phyloP scores from a whole-genome alignment of 2,113 vertebrate genomes.

The Amia ocellicauda region DNA sequence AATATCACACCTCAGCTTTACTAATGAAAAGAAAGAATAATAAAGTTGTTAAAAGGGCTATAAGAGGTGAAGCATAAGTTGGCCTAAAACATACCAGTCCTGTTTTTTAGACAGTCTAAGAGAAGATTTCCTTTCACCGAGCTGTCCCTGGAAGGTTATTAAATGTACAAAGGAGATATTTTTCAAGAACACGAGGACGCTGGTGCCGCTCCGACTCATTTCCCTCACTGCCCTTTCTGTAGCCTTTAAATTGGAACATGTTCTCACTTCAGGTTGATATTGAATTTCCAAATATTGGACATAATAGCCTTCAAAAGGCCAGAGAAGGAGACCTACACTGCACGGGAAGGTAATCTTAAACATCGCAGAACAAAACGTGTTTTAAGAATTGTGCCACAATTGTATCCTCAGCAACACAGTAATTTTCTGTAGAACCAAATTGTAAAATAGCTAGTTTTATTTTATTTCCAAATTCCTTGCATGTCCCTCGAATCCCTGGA shows the following conservation, averaged over 20 bases:
- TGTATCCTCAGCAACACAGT: no score
- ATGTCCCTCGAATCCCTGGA: conserved; percentile 8
- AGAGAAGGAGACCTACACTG: conserved; percentile 4
- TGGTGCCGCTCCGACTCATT: conserved; percentile 23
- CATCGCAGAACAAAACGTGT: no score
- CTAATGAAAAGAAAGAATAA: no score
- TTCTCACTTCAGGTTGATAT: conserved; percentile 10
- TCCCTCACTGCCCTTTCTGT: conserved; percentile 29
- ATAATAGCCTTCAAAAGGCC: conserved; percentile 25
- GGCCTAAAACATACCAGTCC: conserved; percentile 27
- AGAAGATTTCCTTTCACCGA: conserved; percentile 1
- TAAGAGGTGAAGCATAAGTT: conserved; percentile 37
- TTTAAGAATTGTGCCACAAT: no score
- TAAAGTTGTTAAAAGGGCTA: conserved; percentile 27
- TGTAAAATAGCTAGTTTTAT: no score
- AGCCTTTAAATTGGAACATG: conserved; percentile 23
- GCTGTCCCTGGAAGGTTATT: conserved; percentile 27
- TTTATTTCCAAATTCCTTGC: no score
- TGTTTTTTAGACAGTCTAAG: conserved; percentile 30
- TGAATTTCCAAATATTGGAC: conserved; percentile 30
- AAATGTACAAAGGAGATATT: conserved; percentile 28
- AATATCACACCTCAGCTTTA: no score
- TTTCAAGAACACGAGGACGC: not conserved
- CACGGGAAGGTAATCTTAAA: conserved; percentile 5
- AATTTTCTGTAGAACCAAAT: no score